Conservation (phyloP, 2,113 vertebrate genomes). For the Nematolebias whitei region DNA sequence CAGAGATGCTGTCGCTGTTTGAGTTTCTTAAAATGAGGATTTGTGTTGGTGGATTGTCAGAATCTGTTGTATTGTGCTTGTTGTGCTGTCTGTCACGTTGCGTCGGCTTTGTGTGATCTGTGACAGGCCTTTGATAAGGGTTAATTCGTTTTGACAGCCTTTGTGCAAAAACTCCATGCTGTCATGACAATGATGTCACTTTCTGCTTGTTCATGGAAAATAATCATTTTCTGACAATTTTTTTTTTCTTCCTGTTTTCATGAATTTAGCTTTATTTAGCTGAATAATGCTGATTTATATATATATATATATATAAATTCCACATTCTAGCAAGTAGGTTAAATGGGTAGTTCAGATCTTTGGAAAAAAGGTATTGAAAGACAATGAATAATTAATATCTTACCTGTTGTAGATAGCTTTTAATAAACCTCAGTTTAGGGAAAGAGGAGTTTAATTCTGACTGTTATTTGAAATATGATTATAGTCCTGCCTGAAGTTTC, state of each 20-base stretch:
- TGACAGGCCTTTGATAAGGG: conserved; percentile 21
- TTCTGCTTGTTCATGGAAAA: background rate
- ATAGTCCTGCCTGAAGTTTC: too few species aligned
- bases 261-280: conserved; percentile 10
- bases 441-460: too few species aligned
- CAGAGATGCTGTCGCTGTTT: conserved; percentile 11
- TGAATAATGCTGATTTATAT: background rate
- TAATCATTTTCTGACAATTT: background rate
- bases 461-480: too few species aligned
- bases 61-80: conserved; percentile 8
- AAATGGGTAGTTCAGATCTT: background rate
- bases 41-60: conserved; percentile 20
- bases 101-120: conserved; percentile 14
- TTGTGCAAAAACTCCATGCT: background rate
- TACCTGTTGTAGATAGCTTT: too few species aligned
- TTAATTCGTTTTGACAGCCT: conserved; percentile 10
- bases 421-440: too few species aligned
- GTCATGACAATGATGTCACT: background rate
- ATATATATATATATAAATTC: too few species aligned
- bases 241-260: too few species aligned
- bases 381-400: too few species aligned
- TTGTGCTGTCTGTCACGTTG: conserved; percentile 20
- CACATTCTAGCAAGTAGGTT: background rate
- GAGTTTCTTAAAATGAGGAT: conserved; percentile 19
- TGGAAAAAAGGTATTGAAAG: background rate